These are phyloP conservation scores for Listronotus oregonensis DNA, from an alignment of 1,140 invertebrate species.

Conservation along the genomic window DNA sequence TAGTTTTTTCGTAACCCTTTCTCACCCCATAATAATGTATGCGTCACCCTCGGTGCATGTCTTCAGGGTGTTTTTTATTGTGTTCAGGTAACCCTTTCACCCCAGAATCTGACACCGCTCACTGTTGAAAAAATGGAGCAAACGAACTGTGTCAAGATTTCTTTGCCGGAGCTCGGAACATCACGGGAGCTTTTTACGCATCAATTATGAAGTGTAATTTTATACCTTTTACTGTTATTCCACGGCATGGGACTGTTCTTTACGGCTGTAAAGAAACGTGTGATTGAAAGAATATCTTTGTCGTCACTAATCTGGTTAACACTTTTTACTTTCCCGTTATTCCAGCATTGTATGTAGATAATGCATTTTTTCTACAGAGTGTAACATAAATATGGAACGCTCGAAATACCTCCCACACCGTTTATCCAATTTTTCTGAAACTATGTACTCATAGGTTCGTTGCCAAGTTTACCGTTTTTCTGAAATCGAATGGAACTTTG, in stretches of 20 bases:
- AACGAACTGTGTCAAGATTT: slow-evolving; percentile 56
- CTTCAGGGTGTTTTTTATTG: slow-evolving; percentile 56
- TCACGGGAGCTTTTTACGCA: slow-evolving; percentile 44
- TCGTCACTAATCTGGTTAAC: no score
- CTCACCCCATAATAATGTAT: slow-evolving; percentile 54
- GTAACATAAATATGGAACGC: no score
- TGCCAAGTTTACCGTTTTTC: no score
- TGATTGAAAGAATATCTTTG: no score
- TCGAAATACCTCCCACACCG: no score
- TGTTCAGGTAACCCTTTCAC: slow-evolving; percentile 52
- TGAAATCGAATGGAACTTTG: no score
- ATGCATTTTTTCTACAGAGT: no score
- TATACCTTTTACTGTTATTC: slow-evolving; percentile 38
- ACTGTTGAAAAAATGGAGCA: slow-evolving; percentile 52
- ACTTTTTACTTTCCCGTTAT: no score
- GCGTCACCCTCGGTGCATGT: slow-evolving; percentile 50
- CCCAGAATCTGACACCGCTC: slow-evolving; percentile 55
- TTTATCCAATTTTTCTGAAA: no score
- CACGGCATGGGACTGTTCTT: background rate
- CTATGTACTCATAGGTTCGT: no score
- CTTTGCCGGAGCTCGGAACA: slow-evolving; percentile 35
- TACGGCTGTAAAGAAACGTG: no score
- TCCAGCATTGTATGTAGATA: no score
- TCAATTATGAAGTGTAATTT: slow-evolving; percentile 48
- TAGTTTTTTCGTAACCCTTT: slow-evolving; percentile 54